phyloP scores from a whole-genome alignment of 2,113 vertebrate species.

The Tupaia tana region DNA sequence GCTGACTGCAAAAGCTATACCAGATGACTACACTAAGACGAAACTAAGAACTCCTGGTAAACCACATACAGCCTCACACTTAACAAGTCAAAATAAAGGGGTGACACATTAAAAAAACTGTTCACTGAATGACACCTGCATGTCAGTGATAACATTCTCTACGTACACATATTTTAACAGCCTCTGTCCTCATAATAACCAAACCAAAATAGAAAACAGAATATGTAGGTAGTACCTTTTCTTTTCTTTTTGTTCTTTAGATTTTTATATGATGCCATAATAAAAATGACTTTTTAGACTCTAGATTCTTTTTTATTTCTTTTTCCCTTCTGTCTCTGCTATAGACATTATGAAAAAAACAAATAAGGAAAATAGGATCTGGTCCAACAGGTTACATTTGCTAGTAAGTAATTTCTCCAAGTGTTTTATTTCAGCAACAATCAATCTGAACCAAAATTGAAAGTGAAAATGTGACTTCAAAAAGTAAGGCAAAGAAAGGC shows the following conservation, averaged over 20 bases:
- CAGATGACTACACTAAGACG: not conserved
- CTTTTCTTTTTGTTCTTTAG: not conserved
- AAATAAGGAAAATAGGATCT: slow-evolving; percentile 68
- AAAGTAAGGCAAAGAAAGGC: slow-evolving; percentile 56
- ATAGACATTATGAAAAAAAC: slow-evolving; percentile 34
- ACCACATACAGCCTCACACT: not conserved
- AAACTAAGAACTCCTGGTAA: slow-evolving; percentile 34
- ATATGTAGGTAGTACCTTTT: not conserved
- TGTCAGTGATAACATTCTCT: not conserved
- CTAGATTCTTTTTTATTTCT: not conserved
- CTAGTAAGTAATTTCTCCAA: slow-evolving; percentile 62
- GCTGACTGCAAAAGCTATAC: not conserved
- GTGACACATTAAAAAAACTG: not conserved
- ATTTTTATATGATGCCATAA: slow-evolving; percentile 41
- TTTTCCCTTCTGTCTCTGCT: slow-evolving; percentile 54
- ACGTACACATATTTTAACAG: not conserved
- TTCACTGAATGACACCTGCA: not conserved
- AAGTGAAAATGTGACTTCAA: slow-evolving; percentile 70
- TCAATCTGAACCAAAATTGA: slow-evolving; percentile 71
- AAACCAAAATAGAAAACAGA: not conserved
- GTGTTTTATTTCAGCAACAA: slow-evolving; percentile 66
- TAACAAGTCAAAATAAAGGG: slow-evolving; percentile 32
- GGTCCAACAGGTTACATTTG: slow-evolving; percentile 65
- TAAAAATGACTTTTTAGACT: slow-evolving; percentile 47
- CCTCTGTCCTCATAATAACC: not conserved